A percentile compares a stretch with the other conserved stretches of the same genome.
Evolutionary conservation across 2,113 vertebrate genomes (phyloP).

Genomic region (Corythornis madagascariensis): DNA sequence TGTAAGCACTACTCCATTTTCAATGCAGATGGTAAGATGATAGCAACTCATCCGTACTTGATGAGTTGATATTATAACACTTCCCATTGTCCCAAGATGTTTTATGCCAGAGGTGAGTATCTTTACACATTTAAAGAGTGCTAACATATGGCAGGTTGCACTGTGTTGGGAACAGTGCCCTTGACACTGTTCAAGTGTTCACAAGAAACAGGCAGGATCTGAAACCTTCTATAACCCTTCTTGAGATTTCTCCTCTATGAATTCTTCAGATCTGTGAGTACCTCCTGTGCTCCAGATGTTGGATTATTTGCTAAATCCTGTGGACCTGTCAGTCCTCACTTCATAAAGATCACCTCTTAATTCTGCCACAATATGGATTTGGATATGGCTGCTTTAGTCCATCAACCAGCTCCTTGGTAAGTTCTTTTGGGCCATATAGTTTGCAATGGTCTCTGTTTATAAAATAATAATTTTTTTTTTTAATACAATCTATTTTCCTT

Average conservation of each 20-base stretch:
- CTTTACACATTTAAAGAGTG: slow-evolving; percentile 10
- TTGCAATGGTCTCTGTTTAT: background rate
- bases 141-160: slow-evolving; percentile 29
- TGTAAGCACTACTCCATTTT: background rate
- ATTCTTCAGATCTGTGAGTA: background rate
- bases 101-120: slow-evolving; percentile 58
- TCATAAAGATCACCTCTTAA: background rate
- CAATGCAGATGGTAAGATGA: background rate
- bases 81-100: slow-evolving; percentile 43
- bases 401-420: background rate
- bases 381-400: background rate
- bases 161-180: slow-evolving; percentile 7
- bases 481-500: background rate
- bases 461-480: background rate
- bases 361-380: background rate
- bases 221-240: background rate
- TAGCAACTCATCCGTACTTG: background rate
- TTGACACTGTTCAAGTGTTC: slow-evolving; percentile 21
- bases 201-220: background rate
- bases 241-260: background rate
- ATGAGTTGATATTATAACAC: slow-evolving; percentile 6
- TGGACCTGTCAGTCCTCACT: background rate
- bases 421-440: background rate
- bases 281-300: background rate
- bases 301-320: background rate